These are phyloP conservation scores for Axea sp. DNA, from an alignment of 2,888 invertebrate genomes.

Conservation along the genomic window DNA sequence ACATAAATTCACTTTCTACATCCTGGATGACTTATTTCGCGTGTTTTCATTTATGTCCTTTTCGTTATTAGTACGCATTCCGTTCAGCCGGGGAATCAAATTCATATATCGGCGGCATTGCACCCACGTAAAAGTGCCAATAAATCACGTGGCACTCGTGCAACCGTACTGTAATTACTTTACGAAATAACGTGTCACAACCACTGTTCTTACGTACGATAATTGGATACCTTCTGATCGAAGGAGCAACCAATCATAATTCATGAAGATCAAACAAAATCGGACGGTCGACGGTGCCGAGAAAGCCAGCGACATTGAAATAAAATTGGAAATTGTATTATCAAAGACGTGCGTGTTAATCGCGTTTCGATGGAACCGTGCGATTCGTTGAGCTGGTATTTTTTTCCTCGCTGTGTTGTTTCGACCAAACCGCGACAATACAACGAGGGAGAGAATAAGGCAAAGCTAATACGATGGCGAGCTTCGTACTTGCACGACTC, in stretches of 20 bases:
- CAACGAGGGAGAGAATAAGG: constrained; percentile 25
- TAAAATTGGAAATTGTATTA: constrained; percentile 15
- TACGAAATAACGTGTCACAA: constrained; percentile 61
- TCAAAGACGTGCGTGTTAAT: neutral
- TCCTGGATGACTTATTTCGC: constrained; percentile 14
- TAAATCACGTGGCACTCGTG: constrained; percentile 52
- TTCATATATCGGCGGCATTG: constrained; percentile 53
- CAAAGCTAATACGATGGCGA: constrained; percentile 36
- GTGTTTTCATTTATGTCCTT: constrained; percentile 17
- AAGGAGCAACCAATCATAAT: constrained; percentile 42
- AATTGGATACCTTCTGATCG: constrained; percentile 49
- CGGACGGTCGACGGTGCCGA: constrained; percentile 3
- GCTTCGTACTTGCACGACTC: constrained; percentile 38
- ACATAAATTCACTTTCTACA: constrained; percentile 43
- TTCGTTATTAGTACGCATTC: constrained; percentile 34
- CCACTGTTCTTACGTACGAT: constrained; percentile 54
- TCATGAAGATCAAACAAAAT: constrained; percentile 53
- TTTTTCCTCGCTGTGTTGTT: too few species aligned
- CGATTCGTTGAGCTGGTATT: neutral
- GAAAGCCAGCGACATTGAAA: constrained; percentile 42
- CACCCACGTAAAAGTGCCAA: constrained; percentile 59
- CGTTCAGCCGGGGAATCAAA: constrained; percentile 48
- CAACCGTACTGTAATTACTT: constrained; percentile 56
- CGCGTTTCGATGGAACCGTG: too few species aligned
- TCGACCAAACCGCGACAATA: too few species aligned